phyloP scores from a whole-genome alignment of 1,140 invertebrate species.

The Drosophila paulistorum region DNA sequence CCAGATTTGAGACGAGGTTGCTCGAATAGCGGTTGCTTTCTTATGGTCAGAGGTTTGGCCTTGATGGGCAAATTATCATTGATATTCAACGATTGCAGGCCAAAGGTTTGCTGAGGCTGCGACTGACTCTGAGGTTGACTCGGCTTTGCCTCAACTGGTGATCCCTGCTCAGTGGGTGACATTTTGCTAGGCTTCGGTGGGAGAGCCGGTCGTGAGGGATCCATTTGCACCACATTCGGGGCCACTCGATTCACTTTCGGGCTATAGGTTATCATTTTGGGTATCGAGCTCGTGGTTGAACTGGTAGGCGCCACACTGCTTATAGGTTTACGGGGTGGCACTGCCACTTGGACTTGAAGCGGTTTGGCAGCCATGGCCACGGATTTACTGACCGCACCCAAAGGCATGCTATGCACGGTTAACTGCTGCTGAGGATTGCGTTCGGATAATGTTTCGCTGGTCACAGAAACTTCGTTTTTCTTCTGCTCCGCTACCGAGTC shows the following conservation, averaged over 20 bases:
- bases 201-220: slow-evolving; percentile 86
- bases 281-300: slow-evolving; percentile 85
- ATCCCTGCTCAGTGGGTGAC: slow-evolving; percentile 62
- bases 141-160: slow-evolving; percentile 35
- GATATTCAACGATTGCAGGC: slow-evolving; percentile 74
- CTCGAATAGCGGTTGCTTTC: slow-evolving; percentile 90
- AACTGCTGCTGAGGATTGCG: slow-evolving; percentile 82
- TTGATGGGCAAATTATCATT: slow-evolving; percentile 87
- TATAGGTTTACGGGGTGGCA: slow-evolving; percentile 88
- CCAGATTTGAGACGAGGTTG: slow-evolving; percentile 89
- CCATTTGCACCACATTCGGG: slow-evolving; percentile 77
- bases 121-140: slow-evolving; percentile 38
- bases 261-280: slow-evolving; percentile 88
- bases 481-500: slow-evolving; percentile 35
- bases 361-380: slow-evolving; percentile 70
- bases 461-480: slow-evolving; percentile 71
- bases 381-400: slow-evolving; percentile 87
- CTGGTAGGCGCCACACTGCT: slow-evolving; percentile 91
- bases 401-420: slow-evolving; percentile 88
- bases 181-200: slow-evolving; percentile 88
- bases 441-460: slow-evolving; percentile 73
- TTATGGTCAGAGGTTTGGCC: slow-evolving; percentile 90
- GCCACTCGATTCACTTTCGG: slow-evolving; percentile 82
- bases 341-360: slow-evolving; percentile 65
- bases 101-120: slow-evolving; percentile 83